Conservation (phyloP, 2,113 vertebrate species). For the Myotis yumanensis region DNA sequence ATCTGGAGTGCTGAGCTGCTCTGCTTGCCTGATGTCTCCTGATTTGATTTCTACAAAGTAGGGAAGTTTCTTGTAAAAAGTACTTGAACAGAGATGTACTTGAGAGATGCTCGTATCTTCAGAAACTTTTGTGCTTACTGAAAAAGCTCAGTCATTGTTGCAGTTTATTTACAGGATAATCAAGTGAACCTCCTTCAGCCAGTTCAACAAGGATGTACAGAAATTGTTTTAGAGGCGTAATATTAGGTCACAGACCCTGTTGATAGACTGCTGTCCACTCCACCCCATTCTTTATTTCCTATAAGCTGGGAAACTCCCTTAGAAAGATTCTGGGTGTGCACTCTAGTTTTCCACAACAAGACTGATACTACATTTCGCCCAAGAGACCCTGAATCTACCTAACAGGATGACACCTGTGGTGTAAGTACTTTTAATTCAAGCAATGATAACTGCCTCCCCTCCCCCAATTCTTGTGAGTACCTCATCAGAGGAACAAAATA, state of each 20-base stretch:
- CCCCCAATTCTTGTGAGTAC: neutral
- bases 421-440: neutral
- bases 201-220: neutral
- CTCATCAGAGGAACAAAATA: neutral
- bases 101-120: constrained; percentile 9
- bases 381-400: neutral
- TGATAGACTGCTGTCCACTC: neutral
- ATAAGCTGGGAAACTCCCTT: neutral
- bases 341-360: neutral
- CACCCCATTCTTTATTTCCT: neutral
- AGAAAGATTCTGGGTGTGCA: neutral
- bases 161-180: neutral
- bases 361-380: neutral
- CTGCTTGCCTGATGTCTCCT: constrained; percentile 58
- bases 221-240: neutral
- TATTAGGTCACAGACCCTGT: neutral
- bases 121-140: constrained; percentile 33
- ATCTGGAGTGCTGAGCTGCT: constrained; percentile 80
- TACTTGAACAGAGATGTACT: neutral
- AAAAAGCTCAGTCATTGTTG: neutral
- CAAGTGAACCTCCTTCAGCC: neutral
- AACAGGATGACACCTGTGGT: neutral
- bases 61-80: constrained; percentile 57
- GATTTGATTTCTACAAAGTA: constrained; percentile 53
- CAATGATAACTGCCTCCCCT: neutral